Conservation (phyloP, 2,888 invertebrate species). For the Drosophila mettleri region DNA sequence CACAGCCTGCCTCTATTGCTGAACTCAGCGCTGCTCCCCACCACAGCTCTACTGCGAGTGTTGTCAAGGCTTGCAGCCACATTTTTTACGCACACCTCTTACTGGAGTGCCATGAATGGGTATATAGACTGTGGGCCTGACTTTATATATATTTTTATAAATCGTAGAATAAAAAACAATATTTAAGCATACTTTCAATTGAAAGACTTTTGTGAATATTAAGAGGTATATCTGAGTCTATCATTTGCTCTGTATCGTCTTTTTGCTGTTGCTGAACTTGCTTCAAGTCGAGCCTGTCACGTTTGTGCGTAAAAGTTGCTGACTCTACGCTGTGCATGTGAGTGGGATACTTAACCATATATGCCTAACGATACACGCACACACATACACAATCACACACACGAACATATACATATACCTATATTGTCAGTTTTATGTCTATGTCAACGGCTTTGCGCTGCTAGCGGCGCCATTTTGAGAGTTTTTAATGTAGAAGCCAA, state of each 20-base stretch:
- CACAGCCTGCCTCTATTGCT: constrained; percentile 1
- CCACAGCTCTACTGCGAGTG: neutral
- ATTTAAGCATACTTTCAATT: neutral
- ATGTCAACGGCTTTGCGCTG: constrained; percentile 56
- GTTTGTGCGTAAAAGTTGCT: constrained; percentile 52
- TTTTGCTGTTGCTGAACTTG: constrained; percentile 2
- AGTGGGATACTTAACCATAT: constrained; percentile 20
- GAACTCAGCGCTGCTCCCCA: neutral
- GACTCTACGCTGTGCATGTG: constrained; percentile 18
- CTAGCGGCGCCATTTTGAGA: constrained; percentile 41
- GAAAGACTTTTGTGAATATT: neutral
- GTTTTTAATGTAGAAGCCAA: constrained; percentile 51
- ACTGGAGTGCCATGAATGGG: neutral
- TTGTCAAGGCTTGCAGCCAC: constrained; percentile 24
- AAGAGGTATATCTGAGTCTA: constrained; percentile 1
- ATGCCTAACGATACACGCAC: constrained; percentile 17
- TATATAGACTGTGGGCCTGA: neutral
- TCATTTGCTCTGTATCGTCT: neutral
- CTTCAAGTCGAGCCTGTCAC: constrained; percentile 43
- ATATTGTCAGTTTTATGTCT: constrained; percentile 48
- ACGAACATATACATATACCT: neutral
- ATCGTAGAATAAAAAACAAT: neutral
- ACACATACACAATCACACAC: constrained; percentile 9
- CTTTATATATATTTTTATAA: neutral
- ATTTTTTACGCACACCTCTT: constrained; percentile 27